Conservation (phyloP, 1,140 invertebrate species). For the Pantala flavescens region DNA sequence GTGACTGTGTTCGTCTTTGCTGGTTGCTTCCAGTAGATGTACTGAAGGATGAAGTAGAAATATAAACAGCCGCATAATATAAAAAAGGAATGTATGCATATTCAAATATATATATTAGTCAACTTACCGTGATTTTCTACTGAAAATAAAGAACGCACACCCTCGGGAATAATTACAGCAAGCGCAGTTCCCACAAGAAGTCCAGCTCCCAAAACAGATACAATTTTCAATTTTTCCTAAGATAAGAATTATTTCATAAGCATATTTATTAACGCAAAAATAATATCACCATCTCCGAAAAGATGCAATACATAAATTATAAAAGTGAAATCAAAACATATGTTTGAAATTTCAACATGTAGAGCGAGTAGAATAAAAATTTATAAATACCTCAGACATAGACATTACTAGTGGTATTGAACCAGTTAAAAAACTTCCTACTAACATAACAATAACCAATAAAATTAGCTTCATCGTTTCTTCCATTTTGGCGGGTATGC, state of each 20-base stretch:
- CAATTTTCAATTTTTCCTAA: slow-evolving; percentile 85
- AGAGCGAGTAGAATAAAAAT: background rate
- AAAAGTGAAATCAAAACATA: background rate
- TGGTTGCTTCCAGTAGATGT: background rate
- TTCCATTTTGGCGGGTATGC: slow-evolving; percentile 55
- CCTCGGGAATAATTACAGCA: slow-evolving; percentile 97
- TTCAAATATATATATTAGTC: background rate
- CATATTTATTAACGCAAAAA: background rate
- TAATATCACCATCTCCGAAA: too few species aligned
- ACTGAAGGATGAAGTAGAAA: background rate
- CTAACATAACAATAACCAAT: slow-evolving; percentile 80
- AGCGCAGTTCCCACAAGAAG: slow-evolving; percentile 95
- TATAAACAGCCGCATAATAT: background rate
- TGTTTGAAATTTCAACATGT: background rate
- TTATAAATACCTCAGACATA: slow-evolving; percentile 72
- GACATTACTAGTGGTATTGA: slow-evolving; percentile 84
- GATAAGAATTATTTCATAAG: slow-evolving; percentile 30
- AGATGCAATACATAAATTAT: too few species aligned
- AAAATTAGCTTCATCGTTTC: slow-evolving; percentile 68
- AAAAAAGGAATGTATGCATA: background rate
- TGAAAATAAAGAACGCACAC: slow-evolving; percentile 68
- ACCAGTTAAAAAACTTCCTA: slow-evolving; percentile 89
- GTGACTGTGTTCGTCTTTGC: background rate
- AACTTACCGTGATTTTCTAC: slow-evolving; percentile 24
- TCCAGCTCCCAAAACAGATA: slow-evolving; percentile 92